phyloP scores from a whole-genome alignment of 2,113 vertebrate genomes.

The Ophthalmolycus amberensis region DNA sequence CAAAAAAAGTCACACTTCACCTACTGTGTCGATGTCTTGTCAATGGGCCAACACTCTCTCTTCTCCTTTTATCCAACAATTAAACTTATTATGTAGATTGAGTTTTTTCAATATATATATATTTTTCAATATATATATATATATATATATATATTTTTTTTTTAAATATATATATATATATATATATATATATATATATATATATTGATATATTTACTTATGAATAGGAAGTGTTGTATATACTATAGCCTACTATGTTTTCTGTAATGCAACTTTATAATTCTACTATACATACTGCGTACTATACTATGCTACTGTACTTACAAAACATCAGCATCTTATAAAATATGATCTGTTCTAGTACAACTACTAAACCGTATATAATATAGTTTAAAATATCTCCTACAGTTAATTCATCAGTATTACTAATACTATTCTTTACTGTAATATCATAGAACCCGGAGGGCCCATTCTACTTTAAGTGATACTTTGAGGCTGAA shows the following conservation, averaged over 20 bases:
- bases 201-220: neutral
- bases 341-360: neutral
- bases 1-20: neutral
- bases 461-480: neutral
- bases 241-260: too few species aligned
- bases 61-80: neutral
- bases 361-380: neutral
- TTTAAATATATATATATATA: neutral
- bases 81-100: neutral
- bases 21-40: neutral
- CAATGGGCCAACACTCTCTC: neutral
- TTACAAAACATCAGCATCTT: neutral
- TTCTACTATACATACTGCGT: too few species aligned
- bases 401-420: fast-evolving
- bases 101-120: neutral
- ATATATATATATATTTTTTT: neutral
- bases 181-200: neutral
- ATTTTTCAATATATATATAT: neutral
- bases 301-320: neutral
- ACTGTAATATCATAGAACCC: neutral
- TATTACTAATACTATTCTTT: neutral
- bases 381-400: neutral
- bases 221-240: too few species aligned
- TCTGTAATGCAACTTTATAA: too few species aligned
- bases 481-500: neutral